Conservation (phyloP, 2,113 vertebrate genomes). For the Pampusana beccarii region DNA sequence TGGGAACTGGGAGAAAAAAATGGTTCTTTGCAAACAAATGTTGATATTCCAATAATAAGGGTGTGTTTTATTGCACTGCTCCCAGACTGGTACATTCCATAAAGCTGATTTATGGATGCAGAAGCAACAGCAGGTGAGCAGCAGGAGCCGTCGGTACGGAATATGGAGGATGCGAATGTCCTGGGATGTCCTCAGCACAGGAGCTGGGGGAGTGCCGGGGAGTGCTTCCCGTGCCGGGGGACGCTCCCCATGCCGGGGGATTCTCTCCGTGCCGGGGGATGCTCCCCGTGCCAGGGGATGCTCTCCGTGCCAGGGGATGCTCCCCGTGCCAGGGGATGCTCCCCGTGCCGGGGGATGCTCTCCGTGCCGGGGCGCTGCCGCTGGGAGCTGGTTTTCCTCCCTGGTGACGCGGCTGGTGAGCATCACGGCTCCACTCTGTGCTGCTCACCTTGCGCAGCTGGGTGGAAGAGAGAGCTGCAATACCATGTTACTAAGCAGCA, state of each 20-base stretch:
- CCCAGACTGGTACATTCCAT: not conserved
- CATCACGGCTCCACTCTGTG: fast-evolving
- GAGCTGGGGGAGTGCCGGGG: not conserved
- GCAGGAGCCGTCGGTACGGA: not conserved
- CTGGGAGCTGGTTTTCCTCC: no score
- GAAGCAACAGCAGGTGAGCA: not conserved
- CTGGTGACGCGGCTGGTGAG: not conserved
- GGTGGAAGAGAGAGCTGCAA: not conserved
- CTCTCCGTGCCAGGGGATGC: no score
- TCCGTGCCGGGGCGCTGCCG: no score
- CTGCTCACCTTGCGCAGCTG: not conserved
- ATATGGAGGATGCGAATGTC: fast-evolving
- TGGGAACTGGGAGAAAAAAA: not conserved
- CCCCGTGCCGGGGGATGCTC: no score
- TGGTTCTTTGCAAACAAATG: not conserved
- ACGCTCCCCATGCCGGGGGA: no score
- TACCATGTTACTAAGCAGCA: not conserved
- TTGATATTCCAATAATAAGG: not conserved
- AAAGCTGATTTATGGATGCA: not conserved
- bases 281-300: not conserved
- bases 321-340: no score
- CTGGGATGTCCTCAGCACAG: not conserved
- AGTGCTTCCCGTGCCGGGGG: no score
- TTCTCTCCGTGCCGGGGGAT: not conserved
- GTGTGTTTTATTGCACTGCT: not conserved